Evolutionary conservation across 2,797 vertebrate species (phyloP).

Genomic region (Loriculus beryllinus): DNA sequence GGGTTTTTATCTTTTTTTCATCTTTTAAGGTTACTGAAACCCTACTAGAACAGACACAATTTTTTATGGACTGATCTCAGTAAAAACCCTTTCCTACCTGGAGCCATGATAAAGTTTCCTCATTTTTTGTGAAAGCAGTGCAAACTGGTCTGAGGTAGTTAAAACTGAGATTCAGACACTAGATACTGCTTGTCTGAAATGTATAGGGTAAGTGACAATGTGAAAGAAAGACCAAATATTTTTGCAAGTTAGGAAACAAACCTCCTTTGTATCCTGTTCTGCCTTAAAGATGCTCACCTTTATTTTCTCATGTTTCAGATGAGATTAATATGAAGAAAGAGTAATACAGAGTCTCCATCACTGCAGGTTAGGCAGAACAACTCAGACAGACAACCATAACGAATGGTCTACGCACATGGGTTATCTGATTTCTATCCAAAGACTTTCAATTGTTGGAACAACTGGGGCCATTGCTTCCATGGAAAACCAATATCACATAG

Average conservation of each 20-base stretch:
- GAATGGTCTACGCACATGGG: background rate
- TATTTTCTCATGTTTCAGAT: background rate
- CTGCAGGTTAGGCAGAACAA: background rate
- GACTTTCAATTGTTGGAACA: background rate
- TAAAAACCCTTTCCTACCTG: background rate
- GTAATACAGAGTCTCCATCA: background rate
- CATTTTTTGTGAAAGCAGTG: background rate
- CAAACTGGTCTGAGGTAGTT: background rate
- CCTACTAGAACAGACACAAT: background rate
- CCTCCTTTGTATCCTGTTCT: background rate
- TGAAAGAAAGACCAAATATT: background rate
- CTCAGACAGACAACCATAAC: background rate
- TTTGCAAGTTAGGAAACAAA: background rate
- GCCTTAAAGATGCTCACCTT: background rate
- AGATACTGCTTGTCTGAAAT: background rate
- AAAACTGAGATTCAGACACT: background rate
- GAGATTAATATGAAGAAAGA: background rate
- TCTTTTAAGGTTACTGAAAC: background rate
- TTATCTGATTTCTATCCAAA: background rate
- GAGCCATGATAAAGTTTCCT: background rate
- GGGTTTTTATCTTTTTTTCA: background rate
- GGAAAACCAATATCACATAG: background rate
- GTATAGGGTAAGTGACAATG: background rate
- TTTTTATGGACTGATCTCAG: background rate
- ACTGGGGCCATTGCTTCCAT: background rate